Evolutionary conservation across 2,113 vertebrate species (phyloP).

Genomic region (Syrrhaptes paradoxus): DNA sequence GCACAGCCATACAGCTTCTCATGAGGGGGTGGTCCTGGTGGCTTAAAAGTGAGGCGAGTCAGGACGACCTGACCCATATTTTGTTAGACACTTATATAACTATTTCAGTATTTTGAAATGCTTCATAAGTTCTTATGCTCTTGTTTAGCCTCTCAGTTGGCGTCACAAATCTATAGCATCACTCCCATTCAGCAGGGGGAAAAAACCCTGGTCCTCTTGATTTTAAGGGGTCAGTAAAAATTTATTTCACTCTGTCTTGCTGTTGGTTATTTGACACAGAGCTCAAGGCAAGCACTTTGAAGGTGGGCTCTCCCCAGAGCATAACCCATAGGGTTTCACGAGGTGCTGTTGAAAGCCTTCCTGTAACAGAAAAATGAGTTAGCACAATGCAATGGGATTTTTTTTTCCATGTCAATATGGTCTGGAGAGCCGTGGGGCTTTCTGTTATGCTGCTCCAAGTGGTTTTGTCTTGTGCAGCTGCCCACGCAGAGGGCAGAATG

Average conservation of each 20-base stretch:
- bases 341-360: background rate
- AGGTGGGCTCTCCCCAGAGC: background rate
- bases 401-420: background rate
- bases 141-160: background rate
- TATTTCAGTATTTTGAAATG: background rate
- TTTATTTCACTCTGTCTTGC: background rate
- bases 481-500: background rate
- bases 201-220: background rate
- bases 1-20: background rate
- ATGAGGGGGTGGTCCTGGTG: slow-evolving; percentile 39
- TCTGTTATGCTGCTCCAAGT: background rate
- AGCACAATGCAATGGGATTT: background rate
- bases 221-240: background rate
- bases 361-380: background rate
- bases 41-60: slow-evolving; percentile 23
- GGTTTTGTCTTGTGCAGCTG: background rate
- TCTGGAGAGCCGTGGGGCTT: background rate
- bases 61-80: slow-evolving; percentile 50
- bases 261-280: background rate
- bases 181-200: background rate
- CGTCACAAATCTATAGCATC: background rate
- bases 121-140: background rate
- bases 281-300: background rate
- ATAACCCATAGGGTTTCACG: background rate
- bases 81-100: slow-evolving; percentile 22